Evolutionary conservation across 2,888 invertebrate species (phyloP), one percentile per base, ranked within the genome.

Genomic region (Athetis lepigone): DNA sequence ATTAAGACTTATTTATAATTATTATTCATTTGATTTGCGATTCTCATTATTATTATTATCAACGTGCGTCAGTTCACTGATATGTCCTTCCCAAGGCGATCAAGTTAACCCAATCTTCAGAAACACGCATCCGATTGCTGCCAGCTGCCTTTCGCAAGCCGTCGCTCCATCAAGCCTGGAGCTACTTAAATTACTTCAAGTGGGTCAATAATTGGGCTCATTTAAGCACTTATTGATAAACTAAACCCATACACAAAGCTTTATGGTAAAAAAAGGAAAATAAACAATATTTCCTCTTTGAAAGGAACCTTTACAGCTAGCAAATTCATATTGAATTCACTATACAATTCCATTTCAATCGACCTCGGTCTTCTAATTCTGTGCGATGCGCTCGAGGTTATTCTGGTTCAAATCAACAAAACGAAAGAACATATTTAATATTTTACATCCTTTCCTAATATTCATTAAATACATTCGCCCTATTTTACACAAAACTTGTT

Each of bases 401-500:
- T 39, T 25, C 27, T 27, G 19, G 18, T 25, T 23, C 43, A 65
- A 27, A 19, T 50, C 11, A 13, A 40, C 45, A 59, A 65, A 76
- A 64, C 21, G 51, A 52, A 42, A 25, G 37, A n/a, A n/a, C n/a
- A n/a, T n/a, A n/a, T n/a, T n/a, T n/a, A n/a, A n/a, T n/a, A n/a
- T 52, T 33, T 37, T 60, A 51, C 51, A 57, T 64, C n/a, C 49
- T 23, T 46, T 29, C 64, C 54, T 65, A 73, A 75, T 75, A 66
- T 79, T 77, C 63, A 82, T 80, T 75, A 82, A 72, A 80, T 61
- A 66, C 64, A 75, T 72, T 45, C n/a, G 52, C 71, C 70, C 70
- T 74, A 81, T 80, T 83, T 72, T 75, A 76, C 71, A 76, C 67
- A 69, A 77, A 82, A 85, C 84, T 86, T 89, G 86, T 88, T 89